A percentile compares a stretch with the other conserved stretches of the same genome.
These are phyloP conservation scores for Acipenser oxyrinchus DNA, from an alignment of 2,797 vertebrate genomes.

Conservation along the genomic window DNA sequence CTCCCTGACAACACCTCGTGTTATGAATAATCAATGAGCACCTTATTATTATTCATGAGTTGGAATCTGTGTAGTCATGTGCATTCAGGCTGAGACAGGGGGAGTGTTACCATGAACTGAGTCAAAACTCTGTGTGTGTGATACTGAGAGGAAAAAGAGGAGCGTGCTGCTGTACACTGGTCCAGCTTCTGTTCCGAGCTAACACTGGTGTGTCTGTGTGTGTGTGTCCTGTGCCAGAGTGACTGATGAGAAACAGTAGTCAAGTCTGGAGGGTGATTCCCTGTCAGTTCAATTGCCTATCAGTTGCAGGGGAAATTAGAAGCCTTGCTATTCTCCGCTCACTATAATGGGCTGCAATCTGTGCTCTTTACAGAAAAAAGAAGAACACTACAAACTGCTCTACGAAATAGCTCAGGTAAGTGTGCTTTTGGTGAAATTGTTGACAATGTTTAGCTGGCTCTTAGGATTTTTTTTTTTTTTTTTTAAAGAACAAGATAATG, in stretches of 20 bases:
- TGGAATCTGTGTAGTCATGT: constrained; percentile 80
- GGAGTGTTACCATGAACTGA: constrained; percentile 70
- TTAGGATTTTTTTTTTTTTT: no score
- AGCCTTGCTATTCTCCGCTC: constrained; percentile 56
- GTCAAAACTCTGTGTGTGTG: constrained; percentile 64
- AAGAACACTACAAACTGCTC: constrained; percentile 97
- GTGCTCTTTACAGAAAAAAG: constrained; percentile 97
- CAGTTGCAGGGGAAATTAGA: constrained; percentile 60
- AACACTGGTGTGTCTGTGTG: constrained; percentile 57
- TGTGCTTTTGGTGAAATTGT: constrained; percentile 15
- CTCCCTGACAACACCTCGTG: constrained; percentile 63
- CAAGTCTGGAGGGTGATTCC: constrained; percentile 84
- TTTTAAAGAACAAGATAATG: no score
- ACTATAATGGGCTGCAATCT: constrained; percentile 98
- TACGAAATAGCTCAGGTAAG: constrained; percentile 98
- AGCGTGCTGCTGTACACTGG: constrained; percentile 48
- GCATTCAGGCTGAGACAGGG: constrained; percentile 64
- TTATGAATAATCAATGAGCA: constrained; percentile 80
- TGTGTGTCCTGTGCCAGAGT: constrained; percentile 64
- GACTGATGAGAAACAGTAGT: constrained; percentile 88
- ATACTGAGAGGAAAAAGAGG: constrained; percentile 59
- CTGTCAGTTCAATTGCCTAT: constrained; percentile 68
- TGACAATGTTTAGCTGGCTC: neutral
- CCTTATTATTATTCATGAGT: constrained; percentile 84
- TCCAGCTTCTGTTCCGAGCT: constrained; percentile 49